Conservation (phyloP, 2,888 invertebrate genomes). For the Calliopum simillimum region DNA sequence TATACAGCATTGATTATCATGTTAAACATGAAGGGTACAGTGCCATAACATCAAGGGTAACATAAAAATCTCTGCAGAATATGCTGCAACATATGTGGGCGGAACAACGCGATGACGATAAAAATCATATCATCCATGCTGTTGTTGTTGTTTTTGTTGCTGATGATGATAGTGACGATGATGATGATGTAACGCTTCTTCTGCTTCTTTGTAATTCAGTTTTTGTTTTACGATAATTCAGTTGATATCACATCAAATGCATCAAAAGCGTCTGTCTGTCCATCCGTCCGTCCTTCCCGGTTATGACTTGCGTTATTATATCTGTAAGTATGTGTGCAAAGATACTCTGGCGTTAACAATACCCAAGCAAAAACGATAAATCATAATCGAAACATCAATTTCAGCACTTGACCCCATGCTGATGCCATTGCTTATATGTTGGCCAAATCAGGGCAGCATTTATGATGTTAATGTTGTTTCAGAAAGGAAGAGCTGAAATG, state of each 20-base stretch:
- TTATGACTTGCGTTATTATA: neutral
- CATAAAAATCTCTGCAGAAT: too few species aligned
- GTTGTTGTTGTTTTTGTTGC: slow-evolving; percentile 53
- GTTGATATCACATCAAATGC: slow-evolving; percentile 57
- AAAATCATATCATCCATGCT: slow-evolving; percentile 39
- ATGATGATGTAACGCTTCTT: neutral
- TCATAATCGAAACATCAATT: slow-evolving; percentile 68
- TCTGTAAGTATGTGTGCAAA: neutral
- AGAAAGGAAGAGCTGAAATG: slow-evolving; percentile 22
- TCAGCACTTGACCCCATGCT: slow-evolving; percentile 65
- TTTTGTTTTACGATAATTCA: slow-evolving; percentile 53
- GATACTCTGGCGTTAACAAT: slow-evolving; percentile 27
- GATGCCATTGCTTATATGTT: slow-evolving; percentile 38
- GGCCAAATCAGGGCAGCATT: neutral
- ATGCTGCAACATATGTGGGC: slow-evolving; percentile 19
- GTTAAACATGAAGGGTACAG: slow-evolving; percentile 1
- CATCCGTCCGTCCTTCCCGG: neutral
- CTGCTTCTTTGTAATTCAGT: slow-evolving; percentile 51
- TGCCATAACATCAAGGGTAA: slow-evolving; percentile 1
- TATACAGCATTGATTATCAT: neutral
- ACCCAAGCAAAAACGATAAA: slow-evolving; percentile 58
- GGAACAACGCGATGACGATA: slow-evolving; percentile 23
- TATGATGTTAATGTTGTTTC: slow-evolving; percentile 48
- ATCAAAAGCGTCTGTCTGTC: slow-evolving; percentile 48
- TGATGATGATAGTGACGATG: neutral